phyloP scores from a whole-genome alignment of 1,140 invertebrate genomes.

The Colletes latitarsis region DNA sequence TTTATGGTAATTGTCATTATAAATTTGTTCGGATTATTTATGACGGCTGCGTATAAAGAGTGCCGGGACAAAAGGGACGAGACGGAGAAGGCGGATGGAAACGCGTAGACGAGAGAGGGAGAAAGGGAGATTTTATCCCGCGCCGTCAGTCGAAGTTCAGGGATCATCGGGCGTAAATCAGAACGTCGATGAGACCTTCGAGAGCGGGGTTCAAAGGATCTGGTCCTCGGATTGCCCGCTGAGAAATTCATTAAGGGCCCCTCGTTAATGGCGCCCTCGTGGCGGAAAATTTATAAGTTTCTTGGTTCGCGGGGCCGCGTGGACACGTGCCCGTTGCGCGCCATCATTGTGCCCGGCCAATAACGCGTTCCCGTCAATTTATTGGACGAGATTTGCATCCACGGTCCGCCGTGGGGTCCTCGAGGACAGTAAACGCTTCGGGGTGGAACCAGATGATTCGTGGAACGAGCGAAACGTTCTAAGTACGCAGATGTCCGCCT shows the following conservation, averaged over 20 bases:
- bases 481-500: no score
- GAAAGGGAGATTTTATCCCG: slow-evolving; percentile 47
- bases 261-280: slow-evolving; percentile 46
- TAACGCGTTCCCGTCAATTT: slow-evolving; percentile 4
- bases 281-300: slow-evolving; percentile 49
- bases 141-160: slow-evolving; percentile 56
- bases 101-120: slow-evolving; percentile 16
- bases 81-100: slow-evolving; percentile 8
- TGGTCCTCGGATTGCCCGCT: slow-evolving; percentile 61
- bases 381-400: slow-evolving; percentile 20
- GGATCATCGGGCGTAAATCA: slow-evolving; percentile 74
- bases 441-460: neutral
- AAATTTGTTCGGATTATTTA: slow-evolving; percentile 79
- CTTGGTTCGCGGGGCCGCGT: neutral
- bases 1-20: slow-evolving; percentile 82
- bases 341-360: neutral
- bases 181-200: slow-evolving; percentile 71
- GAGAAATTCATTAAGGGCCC: slow-evolving; percentile 73
- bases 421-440: neutral
- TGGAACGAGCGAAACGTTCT: no score
- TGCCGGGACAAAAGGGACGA: slow-evolving; percentile 29
- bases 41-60: slow-evolving; percentile 57
- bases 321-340: neutral
- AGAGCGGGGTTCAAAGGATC: slow-evolving; percentile 43
- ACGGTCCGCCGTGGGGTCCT: neutral